phyloP scores from a whole-genome alignment of 37 sponge, comb jelly and placozoan species.

The Diacarnus erythraeanus region DNA sequence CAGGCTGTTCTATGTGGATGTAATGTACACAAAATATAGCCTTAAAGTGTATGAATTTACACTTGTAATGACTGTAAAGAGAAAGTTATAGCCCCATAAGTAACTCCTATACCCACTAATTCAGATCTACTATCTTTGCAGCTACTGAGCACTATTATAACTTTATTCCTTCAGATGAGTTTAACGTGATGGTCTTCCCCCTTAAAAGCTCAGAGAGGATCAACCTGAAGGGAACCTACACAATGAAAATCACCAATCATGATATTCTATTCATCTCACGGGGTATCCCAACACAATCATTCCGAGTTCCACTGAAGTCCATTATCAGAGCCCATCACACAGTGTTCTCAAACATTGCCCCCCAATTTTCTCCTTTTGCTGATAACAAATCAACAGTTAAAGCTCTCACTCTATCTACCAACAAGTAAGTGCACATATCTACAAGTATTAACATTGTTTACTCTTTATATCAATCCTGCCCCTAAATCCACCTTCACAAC shows the following conservation, averaged over 20 bases:
- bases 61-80: too few species aligned
- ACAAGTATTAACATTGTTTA: too few species aligned
- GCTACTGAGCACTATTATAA: too few species aligned
- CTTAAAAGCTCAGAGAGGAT: slow-evolving; percentile 4
- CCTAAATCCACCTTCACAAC: background rate
- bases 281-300: background rate
- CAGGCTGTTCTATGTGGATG: too few species aligned
- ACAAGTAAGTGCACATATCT: slow-evolving; percentile 4
- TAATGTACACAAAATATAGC: too few species aligned
- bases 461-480: background rate
- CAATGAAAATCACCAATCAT: background rate
- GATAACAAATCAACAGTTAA: background rate
- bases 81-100: background rate
- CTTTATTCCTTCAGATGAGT: background rate
- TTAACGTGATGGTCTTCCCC: background rate
- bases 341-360: background rate
- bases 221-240: slow-evolving; percentile 4
- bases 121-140: too few species aligned
- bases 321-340: background rate
- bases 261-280: background rate
- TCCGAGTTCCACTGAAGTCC: background rate
- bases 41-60: too few species aligned
- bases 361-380: slow-evolving; percentile 1
- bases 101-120: background rate
- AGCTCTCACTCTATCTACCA: background rate